phyloP scores from a whole-genome alignment of 2,888 invertebrate genomes.

The Eupithecia abbreviata region DNA sequence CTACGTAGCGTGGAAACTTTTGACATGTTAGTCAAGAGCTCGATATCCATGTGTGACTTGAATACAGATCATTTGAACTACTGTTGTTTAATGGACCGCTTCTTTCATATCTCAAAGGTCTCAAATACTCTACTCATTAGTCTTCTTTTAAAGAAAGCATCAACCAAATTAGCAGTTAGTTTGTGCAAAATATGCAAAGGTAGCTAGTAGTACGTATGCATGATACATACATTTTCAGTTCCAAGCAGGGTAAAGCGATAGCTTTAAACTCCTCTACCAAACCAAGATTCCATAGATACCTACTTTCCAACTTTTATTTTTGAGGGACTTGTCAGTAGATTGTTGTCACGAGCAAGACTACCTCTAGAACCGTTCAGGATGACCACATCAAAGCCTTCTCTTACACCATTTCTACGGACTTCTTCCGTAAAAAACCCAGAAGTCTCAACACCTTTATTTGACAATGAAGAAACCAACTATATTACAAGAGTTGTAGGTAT shows the following conservation, averaged over 20 bases:
- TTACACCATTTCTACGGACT: conserved; percentile 74
- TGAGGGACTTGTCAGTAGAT: conserved; percentile 57
- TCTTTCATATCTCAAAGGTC: too few species aligned
- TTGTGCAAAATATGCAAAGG: neutral
- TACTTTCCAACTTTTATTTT: conserved; percentile 84
- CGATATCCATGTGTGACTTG: too few species aligned
- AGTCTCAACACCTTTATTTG: conserved; percentile 60
- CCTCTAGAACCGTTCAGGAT: conserved; percentile 73
- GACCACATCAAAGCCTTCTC: conserved; percentile 87
- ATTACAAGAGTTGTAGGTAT: conserved; percentile 82
- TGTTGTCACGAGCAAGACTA: conserved; percentile 75
- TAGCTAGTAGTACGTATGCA: neutral
- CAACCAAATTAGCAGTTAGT: neutral
- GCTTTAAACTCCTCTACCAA: conserved; percentile 84
- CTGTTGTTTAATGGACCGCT: too few species aligned
- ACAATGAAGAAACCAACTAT: conserved; percentile 68
- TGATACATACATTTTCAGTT: conserved; percentile 51
- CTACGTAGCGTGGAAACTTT: too few species aligned
- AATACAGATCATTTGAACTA: too few species aligned
- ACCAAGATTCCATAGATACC: conserved; percentile 75
- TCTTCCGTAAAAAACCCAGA: conserved; percentile 88
- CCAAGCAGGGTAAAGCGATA: conserved; percentile 77
- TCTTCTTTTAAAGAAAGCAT: too few species aligned
- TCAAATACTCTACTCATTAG: too few species aligned
- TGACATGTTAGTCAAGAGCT: too few species aligned